These are phyloP conservation scores for Balanococcus diminutus DNA, from an alignment of 2,888 invertebrate species.

Conservation along the genomic window DNA sequence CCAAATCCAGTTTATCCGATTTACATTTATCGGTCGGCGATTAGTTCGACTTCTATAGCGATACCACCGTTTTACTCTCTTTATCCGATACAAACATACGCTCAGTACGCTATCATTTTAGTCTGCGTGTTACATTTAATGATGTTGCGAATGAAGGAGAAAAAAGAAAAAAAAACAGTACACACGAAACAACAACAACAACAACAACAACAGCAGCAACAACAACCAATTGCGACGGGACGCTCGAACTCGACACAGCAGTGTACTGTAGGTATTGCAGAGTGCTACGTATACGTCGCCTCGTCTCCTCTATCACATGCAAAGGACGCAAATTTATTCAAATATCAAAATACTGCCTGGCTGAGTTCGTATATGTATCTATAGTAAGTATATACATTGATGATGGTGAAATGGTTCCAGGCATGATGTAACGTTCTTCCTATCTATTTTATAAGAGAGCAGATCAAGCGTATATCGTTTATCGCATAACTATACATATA, in stretches of 20 bases:
- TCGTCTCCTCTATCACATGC: neutral
- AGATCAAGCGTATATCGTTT: neutral
- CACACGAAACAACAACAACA: neutral
- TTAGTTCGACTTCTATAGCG: constrained; percentile 38
- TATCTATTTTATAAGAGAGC: constrained; percentile 2
- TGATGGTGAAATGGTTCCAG: constrained; percentile 26
- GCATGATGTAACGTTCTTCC: constrained; percentile 1
- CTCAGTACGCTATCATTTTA: constrained; percentile 13
- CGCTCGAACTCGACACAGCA: neutral
- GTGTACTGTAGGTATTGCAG: neutral
- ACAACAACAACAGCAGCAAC: no score
- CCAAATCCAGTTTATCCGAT: constrained; percentile 53
- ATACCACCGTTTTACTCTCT: neutral
- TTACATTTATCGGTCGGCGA: constrained; percentile 50
- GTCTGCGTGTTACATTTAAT: constrained; percentile 27
- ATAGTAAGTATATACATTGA: neutral
- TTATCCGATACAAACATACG: neutral
- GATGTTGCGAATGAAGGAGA: constrained; percentile 2
- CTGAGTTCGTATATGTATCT: neutral
- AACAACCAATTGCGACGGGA: neutral
- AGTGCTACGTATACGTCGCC: neutral
- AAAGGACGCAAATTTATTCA: constrained; percentile 23
- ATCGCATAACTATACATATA: neutral
- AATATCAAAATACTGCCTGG: neutral
- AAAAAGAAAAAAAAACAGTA: neutral